Conservation (phyloP, 1,140 invertebrate genomes). For the Antheraea pernyi region DNA sequence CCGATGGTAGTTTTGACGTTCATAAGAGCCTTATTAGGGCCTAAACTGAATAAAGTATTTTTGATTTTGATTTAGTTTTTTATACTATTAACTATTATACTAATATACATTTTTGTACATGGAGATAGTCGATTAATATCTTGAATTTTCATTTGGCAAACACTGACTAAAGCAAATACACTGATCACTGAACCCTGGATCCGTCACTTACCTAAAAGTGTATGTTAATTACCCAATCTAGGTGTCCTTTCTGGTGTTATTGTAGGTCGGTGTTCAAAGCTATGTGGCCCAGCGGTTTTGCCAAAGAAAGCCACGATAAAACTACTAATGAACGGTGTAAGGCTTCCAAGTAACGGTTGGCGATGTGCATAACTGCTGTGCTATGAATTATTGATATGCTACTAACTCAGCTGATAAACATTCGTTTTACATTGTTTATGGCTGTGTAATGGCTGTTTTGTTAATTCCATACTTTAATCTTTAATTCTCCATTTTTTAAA, state of each 20-base stretch:
- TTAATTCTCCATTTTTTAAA: not conserved
- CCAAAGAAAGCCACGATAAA: constrained; percentile 66
- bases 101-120: too few species aligned
- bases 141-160: too few species aligned
- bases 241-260: not conserved
- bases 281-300: constrained; percentile 73
- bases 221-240: not conserved
- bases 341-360: constrained; percentile 71
- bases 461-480: not conserved
- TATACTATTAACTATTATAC: too few species aligned
- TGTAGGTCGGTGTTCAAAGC: constrained; percentile 30
- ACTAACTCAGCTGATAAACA: constrained; percentile 70
- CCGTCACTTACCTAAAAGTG: not conserved
- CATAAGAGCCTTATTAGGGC: too few species aligned
- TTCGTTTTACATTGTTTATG: constrained; percentile 59
- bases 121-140: too few species aligned
- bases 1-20: too few species aligned
- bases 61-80: too few species aligned
- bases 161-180: too few species aligned
- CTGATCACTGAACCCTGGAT: too few species aligned
- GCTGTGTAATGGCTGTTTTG: constrained; percentile 44
- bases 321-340: constrained; percentile 73
- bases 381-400: constrained; percentile 73
- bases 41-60: too few species aligned
- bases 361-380: constrained; percentile 61